Evolutionary conservation across 2,113 vertebrate species (phyloP).

Genomic region (Pristiophorus japonicus): DNA sequence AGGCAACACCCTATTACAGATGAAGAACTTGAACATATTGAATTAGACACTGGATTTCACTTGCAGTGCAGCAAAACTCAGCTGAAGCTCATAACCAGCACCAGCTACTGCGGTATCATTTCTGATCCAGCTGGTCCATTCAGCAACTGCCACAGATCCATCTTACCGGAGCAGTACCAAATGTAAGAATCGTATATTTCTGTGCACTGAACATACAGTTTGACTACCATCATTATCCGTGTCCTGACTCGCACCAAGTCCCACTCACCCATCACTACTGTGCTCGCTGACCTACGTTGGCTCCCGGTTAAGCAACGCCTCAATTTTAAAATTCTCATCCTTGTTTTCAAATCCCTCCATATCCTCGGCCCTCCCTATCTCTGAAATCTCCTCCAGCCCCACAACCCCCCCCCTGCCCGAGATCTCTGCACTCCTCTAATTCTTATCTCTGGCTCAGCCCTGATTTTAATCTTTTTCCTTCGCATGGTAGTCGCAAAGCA

Average conservation of each 20-base stretch:
- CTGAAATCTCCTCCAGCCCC: background rate
- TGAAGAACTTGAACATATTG: slow-evolving; percentile 38
- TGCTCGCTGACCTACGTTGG: background rate
- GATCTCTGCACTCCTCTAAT: background rate
- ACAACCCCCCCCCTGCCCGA: background rate
- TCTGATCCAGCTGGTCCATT: slow-evolving; percentile 42
- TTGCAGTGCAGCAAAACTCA: slow-evolving; percentile 44
- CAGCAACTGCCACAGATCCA: slow-evolving; percentile 36
- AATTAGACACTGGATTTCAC: slow-evolving; percentile 48
- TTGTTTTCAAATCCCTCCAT: background rate
- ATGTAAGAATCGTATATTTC: slow-evolving; percentile 44
- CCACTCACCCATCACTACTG: background rate
- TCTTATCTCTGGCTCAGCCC: background rate
- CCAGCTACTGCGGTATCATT: slow-evolving; percentile 47
- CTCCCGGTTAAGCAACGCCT: background rate
- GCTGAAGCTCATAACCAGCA: slow-evolving; percentile 39
- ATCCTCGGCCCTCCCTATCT: background rate
- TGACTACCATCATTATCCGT: background rate
- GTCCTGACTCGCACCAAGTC: background rate
- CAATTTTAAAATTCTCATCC: background rate
- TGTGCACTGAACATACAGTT: background rate
- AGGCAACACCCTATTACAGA: slow-evolving; percentile 44
- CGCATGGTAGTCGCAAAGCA: too few relatives aligned
- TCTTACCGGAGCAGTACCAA: slow-evolving; percentile 45
- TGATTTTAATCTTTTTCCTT: too few relatives aligned